Base-by-base conservation (phyloP, 2,888 invertebrate species). In the Epicampocera succincta region DNA sequence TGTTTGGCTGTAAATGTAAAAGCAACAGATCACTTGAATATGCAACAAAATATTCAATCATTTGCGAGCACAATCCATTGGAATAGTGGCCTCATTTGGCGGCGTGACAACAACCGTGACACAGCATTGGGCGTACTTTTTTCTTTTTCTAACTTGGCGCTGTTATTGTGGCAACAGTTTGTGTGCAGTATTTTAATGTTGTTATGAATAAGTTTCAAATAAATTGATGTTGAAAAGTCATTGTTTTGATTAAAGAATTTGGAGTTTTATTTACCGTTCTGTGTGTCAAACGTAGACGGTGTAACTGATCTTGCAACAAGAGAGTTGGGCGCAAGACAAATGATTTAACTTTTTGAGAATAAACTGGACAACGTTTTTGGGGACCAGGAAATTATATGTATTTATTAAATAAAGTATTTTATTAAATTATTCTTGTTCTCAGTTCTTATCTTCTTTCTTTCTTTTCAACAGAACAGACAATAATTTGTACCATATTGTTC, bases 71-170 rank as follows among this genome's bases (percentile, higher is more conserved):
- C 54, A 25, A 71, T 77, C 38, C 56, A 77, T 48, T 58, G 58
- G 66, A 66, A 29, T 79, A 68, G 60, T 79, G 78, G 66, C 72
- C 78, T 25, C 65, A 68, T 73, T 79, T 72, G 46, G n/a, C 60
- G 54, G 66, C 60, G 60, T 77, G 72, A 73, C 81, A 81, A 68
- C 81, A 81, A 52, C 77, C 73, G 73, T 81, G 81, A 81, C 73
- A 77, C 66, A 72, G 65, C 75, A 80, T 77, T 77, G 73, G 81
- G 77, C 76, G 81, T 54, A 21, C 48, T 12, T 21, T 54, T 11
- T n/a, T 25, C 46, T 25, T 6, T 73, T n/a, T 44, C 44, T 54
- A 48, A 38, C 25, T 58, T 60, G 17, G 15, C 8, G 12, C 42
- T 54, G 38, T 54, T 69, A 21, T 38, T 75, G 50, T 11, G 19